These are phyloP conservation scores for Zenarchopterus dispar DNA, from an alignment of 2,797 vertebrate genomes.

Conservation along the genomic window DNA sequence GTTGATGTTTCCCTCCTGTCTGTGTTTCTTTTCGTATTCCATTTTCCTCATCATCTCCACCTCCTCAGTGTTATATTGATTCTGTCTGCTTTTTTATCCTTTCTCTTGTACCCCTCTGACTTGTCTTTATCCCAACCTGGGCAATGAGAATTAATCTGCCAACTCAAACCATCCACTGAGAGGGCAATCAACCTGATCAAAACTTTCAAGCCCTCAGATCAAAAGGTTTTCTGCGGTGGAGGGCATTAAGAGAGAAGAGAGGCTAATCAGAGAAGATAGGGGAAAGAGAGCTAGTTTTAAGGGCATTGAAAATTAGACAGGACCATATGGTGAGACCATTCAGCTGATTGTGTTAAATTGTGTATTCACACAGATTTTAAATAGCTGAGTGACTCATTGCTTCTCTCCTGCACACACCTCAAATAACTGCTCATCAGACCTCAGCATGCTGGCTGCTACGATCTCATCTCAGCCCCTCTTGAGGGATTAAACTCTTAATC, in stretches of 20 bases:
- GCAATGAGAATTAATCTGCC: conserved; percentile 39
- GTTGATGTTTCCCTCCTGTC: conserved; percentile 1
- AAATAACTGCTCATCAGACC: conserved; percentile 55
- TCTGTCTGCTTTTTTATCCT: not conserved
- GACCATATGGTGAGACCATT: conserved; percentile 29
- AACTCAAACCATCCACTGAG: conserved; percentile 41
- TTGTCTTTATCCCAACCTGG: conserved; percentile 12
- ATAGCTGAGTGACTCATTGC: conserved; percentile 55
- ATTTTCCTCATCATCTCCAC: not conserved
- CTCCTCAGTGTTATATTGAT: not conserved
- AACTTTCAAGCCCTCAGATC: conserved; percentile 51
- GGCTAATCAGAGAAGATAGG: not conserved
- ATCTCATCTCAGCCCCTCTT: conserved; percentile 71
- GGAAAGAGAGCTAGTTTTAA: not conserved
- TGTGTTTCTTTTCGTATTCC: not conserved
- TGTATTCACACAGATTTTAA: conserved; percentile 37
- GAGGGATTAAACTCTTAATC: conserved; percentile 83
- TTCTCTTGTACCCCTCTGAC: not conserved
- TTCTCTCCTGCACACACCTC: conserved; percentile 46
- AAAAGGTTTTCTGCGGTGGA: conserved; percentile 38
- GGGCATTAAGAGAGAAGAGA: not conserved
- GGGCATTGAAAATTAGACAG: conserved; percentile 3
- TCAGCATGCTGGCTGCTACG: conserved; percentile 40
- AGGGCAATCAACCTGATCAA: conserved; percentile 70
- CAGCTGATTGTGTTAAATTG: conserved; percentile 20